phyloP scores from a whole-genome alignment of 2,888 invertebrate genomes.

The Tetragonula carbonaria region DNA sequence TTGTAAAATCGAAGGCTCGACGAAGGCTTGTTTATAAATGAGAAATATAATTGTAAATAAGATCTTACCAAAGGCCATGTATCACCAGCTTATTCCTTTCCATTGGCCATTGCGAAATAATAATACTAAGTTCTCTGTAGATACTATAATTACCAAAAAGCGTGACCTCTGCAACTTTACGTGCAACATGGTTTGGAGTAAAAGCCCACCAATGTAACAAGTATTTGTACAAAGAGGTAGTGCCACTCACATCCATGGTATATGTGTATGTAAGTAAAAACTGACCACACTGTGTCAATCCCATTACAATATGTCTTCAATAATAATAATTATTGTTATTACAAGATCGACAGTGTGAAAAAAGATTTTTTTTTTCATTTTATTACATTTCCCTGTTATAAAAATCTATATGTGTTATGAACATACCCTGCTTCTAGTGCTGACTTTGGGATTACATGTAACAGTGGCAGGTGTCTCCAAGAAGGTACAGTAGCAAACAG shows the following conservation, averaged over 20 bases:
- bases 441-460: slow-evolving; percentile 81
- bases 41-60: background rate
- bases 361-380: background rate
- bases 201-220: slow-evolving; percentile 89
- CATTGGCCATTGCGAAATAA: slow-evolving; percentile 90
- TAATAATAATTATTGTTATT: slow-evolving; percentile 35
- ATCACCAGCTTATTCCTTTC: slow-evolving; percentile 88
- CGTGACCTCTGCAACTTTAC: slow-evolving; percentile 86
- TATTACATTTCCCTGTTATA: background rate
- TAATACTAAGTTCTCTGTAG: slow-evolving; percentile 86
- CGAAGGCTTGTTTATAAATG: background rate
- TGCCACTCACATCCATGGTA: slow-evolving; percentile 75
- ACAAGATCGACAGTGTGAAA: background rate
- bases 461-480: slow-evolving; percentile 80
- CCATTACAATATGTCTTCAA: slow-evolving; percentile 95
- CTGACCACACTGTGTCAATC: slow-evolving; percentile 97
- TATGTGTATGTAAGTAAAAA: slow-evolving; percentile 94
- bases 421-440: slow-evolving; percentile 82
- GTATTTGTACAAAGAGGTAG: slow-evolving; percentile 85
- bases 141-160: slow-evolving; percentile 86
- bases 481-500: slow-evolving; percentile 80
- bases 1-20: background rate
- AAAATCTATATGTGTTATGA: slow-evolving; percentile 9
- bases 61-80: slow-evolving; percentile 88
- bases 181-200: slow-evolving; percentile 85